These are phyloP conservation scores for Lates calcarifer DNA, from an alignment of 2,113 vertebrate species.

Conservation along the genomic window DNA sequence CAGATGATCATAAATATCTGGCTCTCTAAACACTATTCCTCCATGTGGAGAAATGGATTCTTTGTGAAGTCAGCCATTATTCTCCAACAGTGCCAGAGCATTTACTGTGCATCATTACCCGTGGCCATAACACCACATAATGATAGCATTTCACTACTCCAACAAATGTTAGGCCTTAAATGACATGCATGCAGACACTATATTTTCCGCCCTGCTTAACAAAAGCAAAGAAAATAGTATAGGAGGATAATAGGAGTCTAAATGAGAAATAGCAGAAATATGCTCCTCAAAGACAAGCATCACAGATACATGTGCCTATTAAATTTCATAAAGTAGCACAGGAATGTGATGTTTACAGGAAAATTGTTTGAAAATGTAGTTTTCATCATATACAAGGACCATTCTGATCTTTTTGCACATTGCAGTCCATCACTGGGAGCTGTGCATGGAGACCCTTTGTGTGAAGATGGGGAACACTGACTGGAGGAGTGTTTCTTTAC, in stretches of 20 bases:
- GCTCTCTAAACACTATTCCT: slow-evolving; percentile 63
- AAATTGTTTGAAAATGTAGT: slow-evolving; percentile 4
- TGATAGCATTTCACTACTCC: slow-evolving; percentile 55
- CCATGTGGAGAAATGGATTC: slow-evolving; percentile 65
- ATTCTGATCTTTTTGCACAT: background rate
- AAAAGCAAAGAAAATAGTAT: slow-evolving; percentile 40
- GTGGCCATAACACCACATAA: slow-evolving; percentile 65
- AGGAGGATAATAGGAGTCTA: slow-evolving; percentile 19
- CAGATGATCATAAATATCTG: slow-evolving; percentile 51
- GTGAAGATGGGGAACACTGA: background rate
- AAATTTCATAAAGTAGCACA: slow-evolving; percentile 16
- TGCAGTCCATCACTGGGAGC: background rate
- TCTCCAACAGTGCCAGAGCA: slow-evolving; percentile 53
- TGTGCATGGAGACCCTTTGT: background rate
- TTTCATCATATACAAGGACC: background rate
- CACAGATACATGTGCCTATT: background rate
- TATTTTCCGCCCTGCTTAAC: slow-evolving; percentile 49
- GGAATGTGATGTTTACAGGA: background rate
- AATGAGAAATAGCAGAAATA: slow-evolving; percentile 21
- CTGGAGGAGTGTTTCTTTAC: background rate
- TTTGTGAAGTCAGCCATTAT: slow-evolving; percentile 65
- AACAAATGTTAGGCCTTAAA: slow-evolving; percentile 38
- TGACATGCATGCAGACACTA: slow-evolving; percentile 4
- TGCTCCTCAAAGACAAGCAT: background rate
- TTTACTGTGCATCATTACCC: slow-evolving; percentile 71